phyloP scores from a whole-genome alignment of 2,888 invertebrate species.

The Leptinotarsa peninsularis region DNA sequence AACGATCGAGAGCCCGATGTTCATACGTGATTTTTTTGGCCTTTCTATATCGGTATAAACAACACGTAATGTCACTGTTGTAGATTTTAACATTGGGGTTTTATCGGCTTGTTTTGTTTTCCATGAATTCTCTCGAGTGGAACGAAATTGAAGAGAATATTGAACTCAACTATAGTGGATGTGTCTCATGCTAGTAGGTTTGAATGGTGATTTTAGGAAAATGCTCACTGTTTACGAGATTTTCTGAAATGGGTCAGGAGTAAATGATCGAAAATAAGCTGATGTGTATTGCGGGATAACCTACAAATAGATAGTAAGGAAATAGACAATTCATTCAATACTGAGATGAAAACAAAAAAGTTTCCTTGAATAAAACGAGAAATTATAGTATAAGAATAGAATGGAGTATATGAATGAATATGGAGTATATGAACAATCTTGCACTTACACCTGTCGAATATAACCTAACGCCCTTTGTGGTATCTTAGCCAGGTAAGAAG shows the following conservation, averaged over 20 bases:
- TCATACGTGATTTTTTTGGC: conserved; percentile 23
- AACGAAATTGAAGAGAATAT: conserved; percentile 22
- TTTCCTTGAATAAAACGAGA: too few relatives aligned
- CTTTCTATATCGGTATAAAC: conserved; percentile 21
- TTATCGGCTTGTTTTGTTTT: conserved; percentile 10
- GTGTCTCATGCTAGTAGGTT: neutral
- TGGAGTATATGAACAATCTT: too few relatives aligned
- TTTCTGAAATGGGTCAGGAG: neutral
- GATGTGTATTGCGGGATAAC: neutral
- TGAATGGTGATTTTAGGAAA: neutral
- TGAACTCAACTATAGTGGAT: neutral
- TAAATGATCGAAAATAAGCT: neutral
- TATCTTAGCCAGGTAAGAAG: too few relatives aligned
- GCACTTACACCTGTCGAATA: too few relatives aligned
- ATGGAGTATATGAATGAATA: too few relatives aligned
- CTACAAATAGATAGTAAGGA: too few relatives aligned
- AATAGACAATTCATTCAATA: too few relatives aligned
- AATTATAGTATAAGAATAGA: too few relatives aligned
- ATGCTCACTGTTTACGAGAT: neutral
- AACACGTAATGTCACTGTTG: conserved; percentile 20
- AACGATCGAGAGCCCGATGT: conserved; percentile 13
- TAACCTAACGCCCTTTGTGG: too few relatives aligned
- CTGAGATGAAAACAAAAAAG: too few relatives aligned
- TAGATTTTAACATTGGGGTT: conserved; percentile 17
- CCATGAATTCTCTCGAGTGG: neutral